phyloP scores from a whole-genome alignment of 2,888 invertebrate genomes.

The Meandrusa payeni region DNA sequence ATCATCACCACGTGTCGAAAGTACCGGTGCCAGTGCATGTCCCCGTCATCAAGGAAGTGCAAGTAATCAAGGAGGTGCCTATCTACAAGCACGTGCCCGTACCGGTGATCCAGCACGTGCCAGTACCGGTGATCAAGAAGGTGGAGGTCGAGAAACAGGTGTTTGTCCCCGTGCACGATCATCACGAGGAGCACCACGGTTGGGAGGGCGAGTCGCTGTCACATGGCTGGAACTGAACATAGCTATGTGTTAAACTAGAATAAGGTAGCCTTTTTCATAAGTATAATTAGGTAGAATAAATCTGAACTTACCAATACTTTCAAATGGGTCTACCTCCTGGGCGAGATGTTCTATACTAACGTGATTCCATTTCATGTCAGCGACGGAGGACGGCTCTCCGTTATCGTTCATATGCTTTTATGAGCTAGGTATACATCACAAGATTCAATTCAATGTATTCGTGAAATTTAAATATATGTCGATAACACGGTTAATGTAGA shows the following conservation, averaged over 20 bases:
- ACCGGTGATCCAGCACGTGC: slow-evolving; percentile 62
- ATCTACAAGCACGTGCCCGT: slow-evolving; percentile 65
- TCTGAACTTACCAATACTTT: too few species aligned
- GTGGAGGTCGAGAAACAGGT: slow-evolving; percentile 69
- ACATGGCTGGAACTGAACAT: slow-evolving; percentile 73
- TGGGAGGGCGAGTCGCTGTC: slow-evolving; percentile 73
- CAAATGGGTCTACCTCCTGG: too few species aligned
- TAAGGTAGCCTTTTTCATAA: slow-evolving; percentile 43
- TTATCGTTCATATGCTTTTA: too few species aligned
- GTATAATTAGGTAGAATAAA: too few species aligned
- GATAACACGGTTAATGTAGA: too few species aligned
- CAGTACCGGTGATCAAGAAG: slow-evolving; percentile 60
- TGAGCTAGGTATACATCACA: too few species aligned
- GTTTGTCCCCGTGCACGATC: slow-evolving; percentile 55
- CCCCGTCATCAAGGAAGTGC: slow-evolving; percentile 68
- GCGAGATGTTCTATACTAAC: too few species aligned
- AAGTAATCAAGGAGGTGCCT: slow-evolving; percentile 69
- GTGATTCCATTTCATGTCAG: too few species aligned
- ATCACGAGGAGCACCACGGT: slow-evolving; percentile 52
- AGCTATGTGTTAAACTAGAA: slow-evolving; percentile 33
- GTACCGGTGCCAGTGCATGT: slow-evolving; percentile 64
- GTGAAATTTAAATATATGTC: too few species aligned
- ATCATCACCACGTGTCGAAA: slow-evolving; percentile 73
- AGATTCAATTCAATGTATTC: too few species aligned
- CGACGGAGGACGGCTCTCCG: too few species aligned